Evolutionary conservation across 2,797 vertebrate genomes (phyloP).

Genomic region (Urocyon cinereoargenteus): DNA sequence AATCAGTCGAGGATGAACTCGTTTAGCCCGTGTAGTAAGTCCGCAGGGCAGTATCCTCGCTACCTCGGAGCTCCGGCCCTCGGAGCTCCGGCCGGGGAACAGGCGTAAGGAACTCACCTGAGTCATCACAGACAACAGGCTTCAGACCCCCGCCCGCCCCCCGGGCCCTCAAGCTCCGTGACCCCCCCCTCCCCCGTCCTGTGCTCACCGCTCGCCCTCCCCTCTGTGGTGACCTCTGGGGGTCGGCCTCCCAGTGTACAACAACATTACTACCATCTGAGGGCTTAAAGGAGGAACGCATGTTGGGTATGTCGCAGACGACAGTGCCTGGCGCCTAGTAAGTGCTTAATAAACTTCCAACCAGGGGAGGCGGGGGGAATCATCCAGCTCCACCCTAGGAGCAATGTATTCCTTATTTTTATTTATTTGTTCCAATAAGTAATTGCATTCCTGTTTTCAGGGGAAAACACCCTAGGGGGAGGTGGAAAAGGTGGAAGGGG

Average conservation of each 20-base stretch:
- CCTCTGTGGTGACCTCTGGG: not conserved
- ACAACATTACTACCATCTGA: not conserved
- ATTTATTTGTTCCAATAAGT: not conserved
- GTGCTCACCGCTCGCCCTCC: rapidly evolving
- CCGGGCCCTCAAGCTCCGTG: not conserved
- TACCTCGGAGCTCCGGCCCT: not conserved
- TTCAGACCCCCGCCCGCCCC: not conserved
- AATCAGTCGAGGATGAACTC: not conserved
- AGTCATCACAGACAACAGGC: not conserved
- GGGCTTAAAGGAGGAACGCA: not conserved
- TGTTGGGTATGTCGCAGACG: not conserved
- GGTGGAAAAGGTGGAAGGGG: not conserved
- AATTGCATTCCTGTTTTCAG: not conserved
- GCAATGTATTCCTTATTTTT: not conserved
- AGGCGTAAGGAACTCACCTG: not conserved
- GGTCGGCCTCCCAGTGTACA: not conserved
- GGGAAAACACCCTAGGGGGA: not conserved
- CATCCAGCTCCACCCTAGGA: not conserved
- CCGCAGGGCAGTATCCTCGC: not conserved
- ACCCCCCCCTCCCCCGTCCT: rapidly evolving
- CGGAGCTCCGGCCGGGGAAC: not conserved
- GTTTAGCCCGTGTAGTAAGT: not conserved
- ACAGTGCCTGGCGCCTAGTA: not conserved
- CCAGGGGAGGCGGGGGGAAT: not conserved
- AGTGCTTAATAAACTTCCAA: not conserved